Base-by-base conservation (phyloP, 2,888 invertebrate species). In the Anagyrus pseudococci region DNA sequence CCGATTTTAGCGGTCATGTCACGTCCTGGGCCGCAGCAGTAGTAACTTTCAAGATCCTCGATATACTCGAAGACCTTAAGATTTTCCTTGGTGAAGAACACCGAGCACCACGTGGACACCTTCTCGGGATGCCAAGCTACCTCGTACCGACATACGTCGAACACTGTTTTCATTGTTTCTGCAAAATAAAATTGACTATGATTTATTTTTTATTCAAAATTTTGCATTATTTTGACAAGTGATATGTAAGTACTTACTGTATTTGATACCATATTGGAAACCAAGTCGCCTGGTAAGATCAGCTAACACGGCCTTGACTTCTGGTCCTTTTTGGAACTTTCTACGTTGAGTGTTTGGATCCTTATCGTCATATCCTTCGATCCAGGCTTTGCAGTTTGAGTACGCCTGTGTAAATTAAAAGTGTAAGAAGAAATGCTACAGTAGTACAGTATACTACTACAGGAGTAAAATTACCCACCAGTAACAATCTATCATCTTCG, bases 91-190 rank as follows among this genome's bases (percentile, higher is more conserved):
- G 86, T 87, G 76, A 94, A 93, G 0, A 87, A n/a, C n/a, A n/a
- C 86, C 26, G 88, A 85, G 75, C 93, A 94, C 93, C 93, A 94
- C 0, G 91, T 84, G 2, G 92, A 90, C 25, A 72, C 84, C 82
- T 71, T 85, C 77, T 69, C 84, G 74, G 89, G 84, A 58, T 87
- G 85, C 91, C 91, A 92, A 0, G 93, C 89, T 76, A 91, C 91
- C 71, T 92, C 89, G 78, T 88, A 92, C 1, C 92, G 85, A 72
- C 93, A 93, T 83, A 91, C 88, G 67, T 92, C 88, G 75, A 89
- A 93, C 81, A 92, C 89, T 48, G 85, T 80, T 48, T 84, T 77
- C 7, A 93, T 81, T 15, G 85, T 79, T 0, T 83, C 82, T 53
- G 80, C 77, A n/a, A 3, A 49, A 3, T 17, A n/a, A 26, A 29